phyloP scores from a whole-genome alignment of 2,888 invertebrate genomes.

The Mythimna impura region DNA sequence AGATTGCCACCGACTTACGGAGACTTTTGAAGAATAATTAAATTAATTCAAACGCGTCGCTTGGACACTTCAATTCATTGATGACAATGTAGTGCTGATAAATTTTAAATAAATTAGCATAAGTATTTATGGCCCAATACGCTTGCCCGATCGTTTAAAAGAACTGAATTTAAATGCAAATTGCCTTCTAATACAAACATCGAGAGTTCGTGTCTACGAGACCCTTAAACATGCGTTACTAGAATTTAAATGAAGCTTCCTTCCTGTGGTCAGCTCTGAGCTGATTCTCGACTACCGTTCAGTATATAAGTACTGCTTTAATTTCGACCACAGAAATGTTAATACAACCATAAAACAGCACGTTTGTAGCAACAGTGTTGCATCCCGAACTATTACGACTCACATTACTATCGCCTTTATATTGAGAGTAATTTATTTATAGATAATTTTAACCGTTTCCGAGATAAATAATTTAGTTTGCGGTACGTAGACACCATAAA shows the following conservation, averaged over 20 bases:
- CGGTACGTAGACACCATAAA: constrained; percentile 67
- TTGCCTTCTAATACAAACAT: constrained; percentile 67
- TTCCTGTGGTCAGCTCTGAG: constrained; percentile 63
- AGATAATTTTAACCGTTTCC: constrained; percentile 72
- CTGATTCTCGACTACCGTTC: constrained; percentile 43
- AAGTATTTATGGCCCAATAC: constrained; percentile 53
- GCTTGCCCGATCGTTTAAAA: constrained; percentile 62
- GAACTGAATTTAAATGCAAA: constrained; percentile 69
- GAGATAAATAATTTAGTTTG: constrained; percentile 71
- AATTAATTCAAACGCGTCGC: constrained; percentile 30
- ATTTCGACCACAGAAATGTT: constrained; percentile 58
- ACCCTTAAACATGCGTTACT: constrained; percentile 59
- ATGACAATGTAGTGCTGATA: constrained; percentile 54
- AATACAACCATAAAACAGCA: constrained; percentile 44
- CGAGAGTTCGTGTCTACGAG: constrained; percentile 68
- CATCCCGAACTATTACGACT: constrained; percentile 49
- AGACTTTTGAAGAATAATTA: constrained; percentile 32
- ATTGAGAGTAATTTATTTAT: constrained; percentile 68
- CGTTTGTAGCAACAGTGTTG: constrained; percentile 52
- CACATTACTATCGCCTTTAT: constrained; percentile 63
- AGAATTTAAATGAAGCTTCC: constrained; percentile 64
- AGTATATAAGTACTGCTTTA: constrained; percentile 41
- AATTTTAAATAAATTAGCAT: constrained; percentile 59
- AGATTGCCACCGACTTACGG: constrained; percentile 45
- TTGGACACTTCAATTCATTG: constrained; percentile 38